phyloP scores from a whole-genome alignment of 1,140 invertebrate genomes.

The Drosophila kanapiae region DNA sequence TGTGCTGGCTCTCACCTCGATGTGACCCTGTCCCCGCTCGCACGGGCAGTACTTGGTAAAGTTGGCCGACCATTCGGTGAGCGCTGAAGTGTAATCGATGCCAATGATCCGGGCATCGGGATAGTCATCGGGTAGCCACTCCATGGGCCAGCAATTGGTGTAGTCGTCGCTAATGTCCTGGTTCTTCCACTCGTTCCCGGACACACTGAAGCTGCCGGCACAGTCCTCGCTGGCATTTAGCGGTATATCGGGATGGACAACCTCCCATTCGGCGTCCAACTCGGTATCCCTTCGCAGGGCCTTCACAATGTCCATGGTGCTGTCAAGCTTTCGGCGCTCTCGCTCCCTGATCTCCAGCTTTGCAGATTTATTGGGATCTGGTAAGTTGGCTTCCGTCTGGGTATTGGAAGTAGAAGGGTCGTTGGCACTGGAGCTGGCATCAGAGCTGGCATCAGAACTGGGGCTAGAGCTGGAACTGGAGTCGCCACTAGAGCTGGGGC shows the following conservation, averaged over 20 bases:
- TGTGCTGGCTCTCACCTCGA: slow-evolving; percentile 88
- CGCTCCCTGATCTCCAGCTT: no score
- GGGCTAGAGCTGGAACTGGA: no score
- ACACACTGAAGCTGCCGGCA: slow-evolving; percentile 70
- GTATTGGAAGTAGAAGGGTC: no score
- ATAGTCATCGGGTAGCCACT: slow-evolving; percentile 91
- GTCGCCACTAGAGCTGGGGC: no score
- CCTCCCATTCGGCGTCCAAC: slow-evolving; percentile 80
- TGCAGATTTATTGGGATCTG: no score
- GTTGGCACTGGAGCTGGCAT: no score
- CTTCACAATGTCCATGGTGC: slow-evolving; percentile 81
- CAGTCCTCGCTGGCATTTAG: slow-evolving; percentile 65
- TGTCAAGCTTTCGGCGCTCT: slow-evolving; percentile 56
- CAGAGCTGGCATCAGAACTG: no score
- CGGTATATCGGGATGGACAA: slow-evolving; percentile 82
- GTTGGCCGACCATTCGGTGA: slow-evolving; percentile 83
- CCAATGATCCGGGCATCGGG: slow-evolving; percentile 82
- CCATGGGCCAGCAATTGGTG: slow-evolving; percentile 92
- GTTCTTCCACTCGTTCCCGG: slow-evolving; percentile 80
- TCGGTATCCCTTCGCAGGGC: slow-evolving; percentile 65
- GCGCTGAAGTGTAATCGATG: slow-evolving; percentile 82
- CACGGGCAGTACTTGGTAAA: slow-evolving; percentile 85
- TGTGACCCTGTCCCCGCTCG: slow-evolving; percentile 85
- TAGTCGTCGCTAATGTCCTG: slow-evolving; percentile 77
- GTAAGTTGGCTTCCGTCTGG: no score